Conservation (phyloP, 2,888 invertebrate species). For the Himalopsyche tibetana region DNA sequence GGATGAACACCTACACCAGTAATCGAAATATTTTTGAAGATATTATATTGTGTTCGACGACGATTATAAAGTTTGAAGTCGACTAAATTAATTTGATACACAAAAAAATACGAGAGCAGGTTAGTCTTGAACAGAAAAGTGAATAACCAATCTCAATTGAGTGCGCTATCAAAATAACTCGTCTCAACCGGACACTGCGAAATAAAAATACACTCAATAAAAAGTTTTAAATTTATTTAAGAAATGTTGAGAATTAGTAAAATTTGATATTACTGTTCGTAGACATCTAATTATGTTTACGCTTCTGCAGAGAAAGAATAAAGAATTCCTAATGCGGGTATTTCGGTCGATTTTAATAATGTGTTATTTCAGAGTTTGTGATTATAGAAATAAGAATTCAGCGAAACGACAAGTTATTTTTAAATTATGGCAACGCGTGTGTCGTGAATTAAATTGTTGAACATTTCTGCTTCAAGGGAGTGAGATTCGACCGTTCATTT, state of each 20-base stretch:
- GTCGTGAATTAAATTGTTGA: constrained; percentile 8
- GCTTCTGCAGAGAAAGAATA: too few relatives aligned
- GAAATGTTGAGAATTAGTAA: too few relatives aligned
- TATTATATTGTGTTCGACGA: neutral
- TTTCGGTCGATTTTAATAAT: too few relatives aligned
- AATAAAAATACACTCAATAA: too few relatives aligned
- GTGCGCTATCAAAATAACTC: neutral
- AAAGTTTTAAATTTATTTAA: too few relatives aligned
- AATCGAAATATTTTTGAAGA: neutral
- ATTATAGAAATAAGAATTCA: neutral
- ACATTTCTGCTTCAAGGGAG: constrained; percentile 2
- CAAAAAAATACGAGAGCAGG: neutral
- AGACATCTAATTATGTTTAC: too few relatives aligned
- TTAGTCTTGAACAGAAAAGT: neutral
- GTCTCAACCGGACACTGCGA: neutral
- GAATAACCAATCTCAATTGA: neutral
- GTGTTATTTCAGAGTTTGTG: neutral
- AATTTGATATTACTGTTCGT: too few relatives aligned
- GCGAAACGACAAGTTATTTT: neutral
- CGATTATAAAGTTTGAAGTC: neutral
- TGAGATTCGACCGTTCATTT: neutral
- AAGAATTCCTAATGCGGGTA: too few relatives aligned
- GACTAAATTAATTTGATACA: too few relatives aligned
- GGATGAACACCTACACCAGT: neutral
- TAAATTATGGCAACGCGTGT: neutral